Evolutionary conservation across 2,888 invertebrate genomes (phyloP).

Genomic region (Andrena trimmerana): DNA sequence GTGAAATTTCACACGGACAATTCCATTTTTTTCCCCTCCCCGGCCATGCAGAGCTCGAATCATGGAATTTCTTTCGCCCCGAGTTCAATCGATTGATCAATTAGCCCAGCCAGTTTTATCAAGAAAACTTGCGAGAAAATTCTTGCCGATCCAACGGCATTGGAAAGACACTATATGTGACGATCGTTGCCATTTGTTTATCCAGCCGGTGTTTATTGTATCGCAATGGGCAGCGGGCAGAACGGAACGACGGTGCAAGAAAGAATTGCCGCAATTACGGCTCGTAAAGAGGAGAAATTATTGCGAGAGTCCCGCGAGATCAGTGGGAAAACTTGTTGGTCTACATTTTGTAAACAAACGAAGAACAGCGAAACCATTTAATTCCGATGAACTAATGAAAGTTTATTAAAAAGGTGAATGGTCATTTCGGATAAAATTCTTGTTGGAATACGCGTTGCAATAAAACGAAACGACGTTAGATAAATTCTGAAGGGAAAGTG

Average conservation of each 20-base stretch:
- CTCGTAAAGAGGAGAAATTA: constrained; percentile 27
- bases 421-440: too few relatives aligned
- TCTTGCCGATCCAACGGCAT: neutral
- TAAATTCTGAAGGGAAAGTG: too few relatives aligned
- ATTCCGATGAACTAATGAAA: too few relatives aligned
- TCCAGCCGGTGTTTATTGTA: neutral
- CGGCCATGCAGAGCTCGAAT: constrained; percentile 19
- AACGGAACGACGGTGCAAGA: neutral
- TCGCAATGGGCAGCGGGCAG: neutral
- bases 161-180: neutral
- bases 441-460: too few relatives aligned
- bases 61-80: constrained; percentile 35
- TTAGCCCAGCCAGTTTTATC: constrained; percentile 34
- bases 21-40: constrained; percentile 4
- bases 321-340: too few relatives aligned
- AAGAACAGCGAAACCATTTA: too few relatives aligned
- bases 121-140: neutral
- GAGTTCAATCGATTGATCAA: constrained; percentile 33
- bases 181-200: neutral
- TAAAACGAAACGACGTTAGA: too few relatives aligned
- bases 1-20: constrained; percentile 51
- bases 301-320: neutral
- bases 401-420: too few relatives aligned
- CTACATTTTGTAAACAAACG: too few relatives aligned
- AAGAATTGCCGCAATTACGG: constrained; percentile 20